Evolutionary conservation across 2,797 vertebrate species (phyloP), one percentile per base, ranked within the genome.

Genomic region (Triplophysa yarkandensis): DNA sequence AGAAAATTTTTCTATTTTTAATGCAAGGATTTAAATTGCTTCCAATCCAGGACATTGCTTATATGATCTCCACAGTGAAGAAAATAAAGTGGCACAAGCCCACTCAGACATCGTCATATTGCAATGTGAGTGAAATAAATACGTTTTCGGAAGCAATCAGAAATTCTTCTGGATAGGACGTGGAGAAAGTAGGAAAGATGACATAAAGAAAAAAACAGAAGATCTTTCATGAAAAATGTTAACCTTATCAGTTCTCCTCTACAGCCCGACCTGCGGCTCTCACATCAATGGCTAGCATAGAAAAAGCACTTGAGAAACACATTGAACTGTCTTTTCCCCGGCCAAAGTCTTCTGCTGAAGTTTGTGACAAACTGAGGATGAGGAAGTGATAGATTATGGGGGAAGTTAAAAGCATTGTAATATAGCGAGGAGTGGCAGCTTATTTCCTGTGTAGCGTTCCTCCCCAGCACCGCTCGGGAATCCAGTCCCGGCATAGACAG

Each of bases 121-220:
- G 19, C 27, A 64, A 81, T 21, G 70, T 67, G 71, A 83, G 23
- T 61, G 19, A 73, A 82, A 84, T 81, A 82, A 82, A 84, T 82
- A 80, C 68, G 61, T 27, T 46, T 57, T 55, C n/a, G 23, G 71
- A 32, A 65, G 70, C 13, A 52, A 69, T 58, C 16, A 21, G 39
- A 43, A 73, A 13, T 21, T 61, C 69, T 46, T 67, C 69, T 2
- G 43, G 23, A 58, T 9, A n/a, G 7, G 32, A 39, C 55, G 41
- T 65, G 32, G 41, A 73, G 69, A 28, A 46, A n/a, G 50, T 61
- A 21, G 27, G 44, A 14, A 63, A 21, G 30, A 54, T 13, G 62
- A 61, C 21, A 50, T 63, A 27, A 43, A 78, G 67, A 63, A 65
- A 71, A 71, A 34, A 44, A 68, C 62, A 11, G 28, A 55, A 66